Evolutionary conservation across 2,888 invertebrate genomes (phyloP).

Genomic region (Amphimallon solstitiale): DNA sequence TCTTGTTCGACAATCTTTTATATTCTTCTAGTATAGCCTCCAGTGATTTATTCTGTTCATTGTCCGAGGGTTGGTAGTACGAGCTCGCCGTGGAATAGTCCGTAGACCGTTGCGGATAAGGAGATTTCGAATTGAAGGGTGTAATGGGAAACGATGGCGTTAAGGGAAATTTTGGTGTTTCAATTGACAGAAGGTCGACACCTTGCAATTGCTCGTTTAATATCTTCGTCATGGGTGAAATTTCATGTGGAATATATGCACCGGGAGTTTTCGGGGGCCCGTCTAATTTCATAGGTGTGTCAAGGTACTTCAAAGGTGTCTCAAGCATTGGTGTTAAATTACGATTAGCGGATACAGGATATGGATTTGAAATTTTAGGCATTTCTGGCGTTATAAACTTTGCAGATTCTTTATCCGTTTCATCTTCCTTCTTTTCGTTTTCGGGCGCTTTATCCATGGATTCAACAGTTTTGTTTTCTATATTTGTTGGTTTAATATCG

Average conservation of each 20-base stretch:
- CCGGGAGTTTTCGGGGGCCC: constrained; percentile 54
- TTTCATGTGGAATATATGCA: constrained; percentile 42
- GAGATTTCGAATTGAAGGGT: constrained; percentile 46
- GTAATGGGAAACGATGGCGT: constrained; percentile 58
- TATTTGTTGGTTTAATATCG: neutral
- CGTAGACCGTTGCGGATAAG: constrained; percentile 53
- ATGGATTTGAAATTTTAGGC: constrained; percentile 14
- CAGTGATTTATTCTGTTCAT: constrained; percentile 56
- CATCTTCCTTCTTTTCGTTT: neutral
- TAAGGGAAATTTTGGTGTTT: constrained; percentile 58
- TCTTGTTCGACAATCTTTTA: constrained; percentile 38
- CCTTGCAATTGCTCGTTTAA: constrained; percentile 57
- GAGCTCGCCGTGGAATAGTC: constrained; percentile 62
- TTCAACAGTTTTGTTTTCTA: neutral
- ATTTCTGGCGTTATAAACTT: constrained; percentile 42
- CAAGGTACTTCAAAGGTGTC: constrained; percentile 51
- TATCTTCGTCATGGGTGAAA: constrained; percentile 58
- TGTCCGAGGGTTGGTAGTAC: constrained; percentile 61
- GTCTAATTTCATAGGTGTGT: neutral
- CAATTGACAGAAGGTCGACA: constrained; percentile 54
- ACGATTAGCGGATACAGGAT: constrained; percentile 45
- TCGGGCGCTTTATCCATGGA: neutral
- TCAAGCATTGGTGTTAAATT: constrained; percentile 52
- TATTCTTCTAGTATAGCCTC: constrained; percentile 57
- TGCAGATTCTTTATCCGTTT: neutral